Evolutionary conservation across 1,140 invertebrate species (phyloP), one percentile per base, ranked within the genome.

Genomic region (Apocrypta bakeri): DNA sequence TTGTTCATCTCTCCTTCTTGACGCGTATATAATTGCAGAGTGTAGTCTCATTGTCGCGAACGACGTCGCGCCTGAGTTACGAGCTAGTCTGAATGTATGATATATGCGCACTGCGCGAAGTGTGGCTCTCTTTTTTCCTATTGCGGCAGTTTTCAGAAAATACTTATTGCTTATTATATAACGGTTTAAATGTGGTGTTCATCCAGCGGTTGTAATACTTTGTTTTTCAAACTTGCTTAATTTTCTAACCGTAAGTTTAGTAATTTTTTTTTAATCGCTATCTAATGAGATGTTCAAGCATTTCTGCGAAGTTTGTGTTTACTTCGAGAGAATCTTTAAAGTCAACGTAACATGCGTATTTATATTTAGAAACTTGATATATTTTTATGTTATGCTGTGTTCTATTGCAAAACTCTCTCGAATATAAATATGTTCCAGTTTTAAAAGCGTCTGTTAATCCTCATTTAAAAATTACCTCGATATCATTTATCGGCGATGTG

Each of bases 21-120:
- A 21, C 63, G 63, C 21, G 31, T 37, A 29, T 66, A 27, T 66
- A 48, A 72, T 80, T 80, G 48, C 69, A 29, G 25, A 21, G 27
- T 31, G 31, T 17, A 25, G 64, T 29, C 37, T 48, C 75, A 66
- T 78, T 68, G 76, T 76, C 56, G 63, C 63, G 61, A 4, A 7
- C 24, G 6, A 33, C 24, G 64, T 21, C 66, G 24, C 37, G 17
- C 27, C 24, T 72, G 78, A 79, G 40, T 80, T 72, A 72, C 68
- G 69, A 72, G 37, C 66, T 64, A 64, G 40, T 17, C 66, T 21
- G 12, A 31, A 27, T 69, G 68, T 42, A 71, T 37, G 61, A 79
- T 71, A 11, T 40, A 29, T 40, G 12, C 64, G n/a, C 37, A 17
- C 12, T 64, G 63, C 63, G 63, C 8, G 64, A 3, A 21, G 2